Conservation (phyloP, 2,113 vertebrate species). For the Nettapus auritus region DNA sequence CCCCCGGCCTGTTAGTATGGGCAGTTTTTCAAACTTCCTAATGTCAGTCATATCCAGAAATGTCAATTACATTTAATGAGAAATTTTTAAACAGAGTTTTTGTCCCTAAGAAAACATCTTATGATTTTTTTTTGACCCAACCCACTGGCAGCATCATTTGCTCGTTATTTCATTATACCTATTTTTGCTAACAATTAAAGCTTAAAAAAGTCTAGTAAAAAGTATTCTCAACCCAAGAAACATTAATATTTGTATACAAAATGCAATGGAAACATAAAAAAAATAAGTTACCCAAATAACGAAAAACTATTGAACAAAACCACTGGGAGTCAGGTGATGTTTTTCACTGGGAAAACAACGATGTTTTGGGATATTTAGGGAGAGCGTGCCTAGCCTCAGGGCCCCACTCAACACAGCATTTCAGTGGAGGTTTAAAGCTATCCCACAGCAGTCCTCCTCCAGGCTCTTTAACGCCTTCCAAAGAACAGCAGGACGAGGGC, state of each 20-base stretch:
- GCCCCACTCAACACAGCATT: background rate
- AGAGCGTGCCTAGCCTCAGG: background rate
- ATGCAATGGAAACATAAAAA: background rate
- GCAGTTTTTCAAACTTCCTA: constrained; percentile 9
- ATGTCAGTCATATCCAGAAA: constrained; percentile 22
- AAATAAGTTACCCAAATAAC: background rate
- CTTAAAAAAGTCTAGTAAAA: background rate
- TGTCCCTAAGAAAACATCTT: background rate
- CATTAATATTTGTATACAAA: background rate
- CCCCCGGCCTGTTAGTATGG: background rate
- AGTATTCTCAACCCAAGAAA: background rate
- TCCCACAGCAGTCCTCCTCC: background rate
- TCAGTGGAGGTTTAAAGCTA: background rate
- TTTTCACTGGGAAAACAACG: background rate
- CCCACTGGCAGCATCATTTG: background rate
- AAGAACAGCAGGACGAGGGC: background rate
- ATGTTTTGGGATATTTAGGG: background rate
- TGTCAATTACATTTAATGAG: background rate
- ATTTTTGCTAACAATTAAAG: background rate
- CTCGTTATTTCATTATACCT: background rate
- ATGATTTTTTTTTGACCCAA: background rate
- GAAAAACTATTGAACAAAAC: background rate
- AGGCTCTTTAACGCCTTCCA: background rate
- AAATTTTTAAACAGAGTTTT: background rate
- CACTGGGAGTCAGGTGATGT: background rate